Conservation (phyloP, 2,797 vertebrate genomes). For the Ficedula albicollis region DNA sequence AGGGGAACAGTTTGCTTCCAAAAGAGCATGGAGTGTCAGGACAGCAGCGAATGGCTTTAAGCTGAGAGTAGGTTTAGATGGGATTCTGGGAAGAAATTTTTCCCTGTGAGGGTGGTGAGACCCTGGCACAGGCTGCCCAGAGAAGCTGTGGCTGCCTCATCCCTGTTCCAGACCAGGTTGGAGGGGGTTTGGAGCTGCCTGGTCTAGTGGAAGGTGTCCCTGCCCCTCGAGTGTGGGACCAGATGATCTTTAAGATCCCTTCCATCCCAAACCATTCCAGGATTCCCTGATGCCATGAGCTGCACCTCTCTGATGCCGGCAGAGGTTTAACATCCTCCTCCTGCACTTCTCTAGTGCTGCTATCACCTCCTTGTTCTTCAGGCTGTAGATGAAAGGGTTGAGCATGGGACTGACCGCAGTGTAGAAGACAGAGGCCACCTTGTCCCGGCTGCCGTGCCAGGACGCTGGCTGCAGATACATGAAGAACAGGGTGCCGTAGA, state of each 20-base stretch:
- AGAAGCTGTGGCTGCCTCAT: not conserved
- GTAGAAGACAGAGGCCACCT: slow-evolving; percentile 44
- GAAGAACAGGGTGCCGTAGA: not conserved
- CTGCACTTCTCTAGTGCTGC: not conserved
- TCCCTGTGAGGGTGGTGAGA: not conserved
- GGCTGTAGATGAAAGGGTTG: slow-evolving; percentile 45
- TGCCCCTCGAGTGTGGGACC: not conserved
- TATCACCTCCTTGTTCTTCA: slow-evolving; percentile 47
- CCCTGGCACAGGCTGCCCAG: not conserved
- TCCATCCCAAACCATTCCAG: not conserved
- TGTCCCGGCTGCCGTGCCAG: not conserved
- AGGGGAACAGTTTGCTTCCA: not conserved
- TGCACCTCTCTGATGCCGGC: rapidly evolving
- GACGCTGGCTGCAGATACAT: slow-evolving; percentile 23
- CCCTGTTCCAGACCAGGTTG: not conserved
- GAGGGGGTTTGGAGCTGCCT: not conserved
- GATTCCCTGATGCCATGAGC: not conserved
- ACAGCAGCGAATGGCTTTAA: not conserved
- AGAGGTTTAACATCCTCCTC: not conserved
- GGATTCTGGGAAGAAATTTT: not conserved
- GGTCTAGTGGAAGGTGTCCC: not conserved
- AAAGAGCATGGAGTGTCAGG: not conserved
- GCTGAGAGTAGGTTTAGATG: not conserved
- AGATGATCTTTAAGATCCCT: not conserved
- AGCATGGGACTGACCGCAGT: not conserved